Evolutionary conservation across 2,113 vertebrate species (phyloP).

Genomic region (Hiodon tergisus): DNA sequence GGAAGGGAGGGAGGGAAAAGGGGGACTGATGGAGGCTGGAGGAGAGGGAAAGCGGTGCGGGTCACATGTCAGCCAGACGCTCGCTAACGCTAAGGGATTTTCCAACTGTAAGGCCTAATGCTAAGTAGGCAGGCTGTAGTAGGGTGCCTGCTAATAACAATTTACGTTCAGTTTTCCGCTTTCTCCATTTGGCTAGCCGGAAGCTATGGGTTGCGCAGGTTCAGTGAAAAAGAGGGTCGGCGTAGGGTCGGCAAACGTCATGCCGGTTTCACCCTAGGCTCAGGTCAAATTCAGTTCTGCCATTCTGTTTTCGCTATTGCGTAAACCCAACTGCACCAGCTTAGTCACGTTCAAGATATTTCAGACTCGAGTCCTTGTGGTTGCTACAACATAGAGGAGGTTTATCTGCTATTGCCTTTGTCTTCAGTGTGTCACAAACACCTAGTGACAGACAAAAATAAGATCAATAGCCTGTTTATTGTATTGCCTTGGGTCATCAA

Average conservation of each 20-base stretch:
- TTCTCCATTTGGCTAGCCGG: too few species aligned
- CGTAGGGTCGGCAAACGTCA: too few species aligned
- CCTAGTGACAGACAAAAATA: not conserved
- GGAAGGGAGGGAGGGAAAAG: slow-evolving; percentile 21
- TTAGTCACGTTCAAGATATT: too few species aligned
- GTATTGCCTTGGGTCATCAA: too few species aligned
- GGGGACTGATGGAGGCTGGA: not conserved
- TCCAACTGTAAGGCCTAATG: not conserved
- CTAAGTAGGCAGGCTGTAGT: slow-evolving; percentile 1
- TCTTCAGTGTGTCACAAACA: not conserved
- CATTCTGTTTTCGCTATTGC: too few species aligned
- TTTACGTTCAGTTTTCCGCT: not conserved
- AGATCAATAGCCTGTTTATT: too few species aligned
- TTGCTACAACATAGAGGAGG: not conserved
- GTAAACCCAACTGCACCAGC: too few species aligned
- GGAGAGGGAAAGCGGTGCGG: slow-evolving; percentile 36
- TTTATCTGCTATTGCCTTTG: not conserved
- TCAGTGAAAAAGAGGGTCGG: too few species aligned
- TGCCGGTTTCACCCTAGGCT: too few species aligned
- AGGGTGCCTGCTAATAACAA: not conserved
- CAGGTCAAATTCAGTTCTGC: too few species aligned
- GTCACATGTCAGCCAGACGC: slow-evolving; percentile 40
- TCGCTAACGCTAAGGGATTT: slow-evolving; percentile 27
- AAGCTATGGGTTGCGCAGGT: too few species aligned
- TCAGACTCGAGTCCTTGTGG: not conserved